These are phyloP conservation scores for Paragorgia papillata DNA, from an alignment of 92 coral and sea anemone genomes.

Conservation along the genomic window DNA sequence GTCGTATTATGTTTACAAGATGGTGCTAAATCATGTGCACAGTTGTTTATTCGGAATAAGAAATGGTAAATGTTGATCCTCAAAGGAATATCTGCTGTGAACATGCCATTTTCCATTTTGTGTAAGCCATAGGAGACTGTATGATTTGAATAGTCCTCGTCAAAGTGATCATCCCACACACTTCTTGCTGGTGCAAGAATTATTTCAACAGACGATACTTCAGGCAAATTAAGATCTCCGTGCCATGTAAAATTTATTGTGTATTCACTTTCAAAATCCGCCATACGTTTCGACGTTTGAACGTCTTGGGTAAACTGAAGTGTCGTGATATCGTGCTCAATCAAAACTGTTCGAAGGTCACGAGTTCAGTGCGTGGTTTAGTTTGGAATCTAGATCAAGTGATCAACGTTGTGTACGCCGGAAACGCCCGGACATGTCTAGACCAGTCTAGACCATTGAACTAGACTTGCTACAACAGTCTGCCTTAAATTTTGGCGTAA, in stretches of 20 bases:
- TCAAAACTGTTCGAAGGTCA: too few relatives aligned
- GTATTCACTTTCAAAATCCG: constrained; percentile 9
- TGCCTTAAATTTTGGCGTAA: too few relatives aligned
- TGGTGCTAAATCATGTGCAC: constrained; percentile 11
- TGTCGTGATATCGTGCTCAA: too few relatives aligned
- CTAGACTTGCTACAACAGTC: too few relatives aligned
- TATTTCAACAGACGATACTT: constrained; percentile 31
- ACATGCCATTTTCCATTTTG: constrained; percentile 26
- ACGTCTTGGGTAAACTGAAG: too few relatives aligned
- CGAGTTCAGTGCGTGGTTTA: too few relatives aligned
- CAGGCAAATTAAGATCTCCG: constrained; percentile 1
- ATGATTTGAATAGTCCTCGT: constrained; percentile 6
- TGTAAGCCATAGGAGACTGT: constrained; percentile 30
- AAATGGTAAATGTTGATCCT: constrained; percentile 40
- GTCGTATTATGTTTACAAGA: constrained; percentile 26
- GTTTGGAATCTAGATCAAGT: too few relatives aligned
- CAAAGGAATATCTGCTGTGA: constrained; percentile 7
- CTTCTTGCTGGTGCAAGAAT: constrained; percentile 33
- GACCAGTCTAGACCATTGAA: too few relatives aligned
- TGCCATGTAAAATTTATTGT: constrained; percentile 26
- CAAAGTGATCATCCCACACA: constrained; percentile 42
- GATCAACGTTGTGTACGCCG: too few relatives aligned
- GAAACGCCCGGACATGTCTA: too few relatives aligned
- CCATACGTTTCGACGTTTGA: background rate
- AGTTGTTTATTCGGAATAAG: constrained; percentile 25